phyloP scores from a whole-genome alignment of 2,797 vertebrate genomes.

The Gila robusta region DNA sequence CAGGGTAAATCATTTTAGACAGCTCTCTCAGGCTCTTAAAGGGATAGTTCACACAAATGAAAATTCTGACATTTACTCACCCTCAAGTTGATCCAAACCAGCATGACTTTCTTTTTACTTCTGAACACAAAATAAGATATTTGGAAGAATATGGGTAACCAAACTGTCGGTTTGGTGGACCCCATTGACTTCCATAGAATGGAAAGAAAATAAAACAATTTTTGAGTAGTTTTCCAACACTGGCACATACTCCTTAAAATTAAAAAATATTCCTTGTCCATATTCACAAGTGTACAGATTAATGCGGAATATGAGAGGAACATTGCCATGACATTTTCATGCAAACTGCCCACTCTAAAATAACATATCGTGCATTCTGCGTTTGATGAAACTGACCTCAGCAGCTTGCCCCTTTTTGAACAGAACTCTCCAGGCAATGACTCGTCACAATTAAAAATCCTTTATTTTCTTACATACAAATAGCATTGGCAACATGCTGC shows the following conservation, averaged over 20 bases:
- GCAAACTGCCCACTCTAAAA: constrained; percentile 13
- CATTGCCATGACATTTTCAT: constrained; percentile 12
- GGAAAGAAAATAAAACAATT: no score
- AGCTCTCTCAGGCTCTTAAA: neutral
- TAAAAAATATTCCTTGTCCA: neutral
- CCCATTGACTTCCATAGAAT: no score
- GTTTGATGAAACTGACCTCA: constrained; percentile 8
- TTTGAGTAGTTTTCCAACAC: neutral
- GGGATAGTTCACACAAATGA: no score
- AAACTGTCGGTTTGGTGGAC: no score
- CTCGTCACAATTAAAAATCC: constrained; percentile 2
- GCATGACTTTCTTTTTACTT: no score
- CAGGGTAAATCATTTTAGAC: neutral
- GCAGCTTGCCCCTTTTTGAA: constrained; percentile 22
- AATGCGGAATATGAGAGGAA: neutral
- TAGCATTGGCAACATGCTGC: neutral
- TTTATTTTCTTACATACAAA: constrained; percentile 21
- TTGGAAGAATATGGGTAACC: no score
- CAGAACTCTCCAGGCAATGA: constrained; percentile 13
- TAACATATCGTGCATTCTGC: constrained; percentile 12
- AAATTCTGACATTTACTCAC: no score
- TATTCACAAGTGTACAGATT: neutral
- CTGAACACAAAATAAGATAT: no score
- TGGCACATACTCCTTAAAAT: neutral
- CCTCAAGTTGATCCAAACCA: neutral